Base-by-base conservation (phyloP, 2,888 invertebrate species). In the Antheraea yamamai region DNA sequence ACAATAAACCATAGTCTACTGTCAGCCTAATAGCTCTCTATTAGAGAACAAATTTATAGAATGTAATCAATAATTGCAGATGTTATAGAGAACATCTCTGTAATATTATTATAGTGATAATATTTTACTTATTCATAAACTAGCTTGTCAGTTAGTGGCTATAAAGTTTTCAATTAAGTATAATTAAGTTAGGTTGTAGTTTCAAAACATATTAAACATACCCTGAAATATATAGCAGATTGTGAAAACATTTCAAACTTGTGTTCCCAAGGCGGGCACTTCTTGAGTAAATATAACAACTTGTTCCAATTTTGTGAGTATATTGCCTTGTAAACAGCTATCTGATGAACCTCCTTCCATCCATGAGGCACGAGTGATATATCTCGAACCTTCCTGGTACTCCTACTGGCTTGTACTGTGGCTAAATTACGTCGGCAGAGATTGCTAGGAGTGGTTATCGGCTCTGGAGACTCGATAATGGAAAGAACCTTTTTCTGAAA, bases 301-400 rank as follows among this genome's bases (percentile, higher is more conserved):
- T 89, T 91, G 74, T 92, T 87, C 94, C 94, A 95, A 75, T 93
- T 85, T 23, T 95, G 95, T 0, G 89, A 83, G 70, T 93, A 91
- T 18, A 94, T 87, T 0, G 95, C 93, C 23, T 82, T 84, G 58
- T 85, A 82, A 35, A 91, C 74, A 0, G 89, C 87, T 12, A 82
- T 73, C 16, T 88, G 81, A 72, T 83, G 86, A 0, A 77, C 76
- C 16, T 81, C 80, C 75, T 82, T 85, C 85, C 85, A 84, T 35
- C 81, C 47, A 14, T 74, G 51, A 75, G 82, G 55, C 4, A 76
- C 39, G 55, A 75, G 73, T 3, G 76, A 80, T 18, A 30, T 64
- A 7, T 82, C 81, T 16, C 75, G 71, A 2, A 78, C 77, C 58
- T 78, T 78, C 3, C 76, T 72, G 2, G 79, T 81, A 4, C 79